Conservation (phyloP, 2,797 vertebrate genomes). For the Alfaro cultratus region DNA sequence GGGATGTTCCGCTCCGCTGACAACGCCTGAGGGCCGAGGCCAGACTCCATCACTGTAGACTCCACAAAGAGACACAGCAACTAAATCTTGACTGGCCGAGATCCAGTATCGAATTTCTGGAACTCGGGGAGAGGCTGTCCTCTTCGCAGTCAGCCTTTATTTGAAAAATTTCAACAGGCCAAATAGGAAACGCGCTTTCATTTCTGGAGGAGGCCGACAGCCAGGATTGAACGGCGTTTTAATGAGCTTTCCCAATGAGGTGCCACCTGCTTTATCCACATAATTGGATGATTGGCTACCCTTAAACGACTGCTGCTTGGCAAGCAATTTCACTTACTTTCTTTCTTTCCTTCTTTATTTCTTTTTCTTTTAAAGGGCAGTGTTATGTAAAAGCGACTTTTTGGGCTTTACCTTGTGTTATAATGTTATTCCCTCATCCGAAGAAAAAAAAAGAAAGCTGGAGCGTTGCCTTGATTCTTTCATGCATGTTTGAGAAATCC, state of each 20-base stretch:
- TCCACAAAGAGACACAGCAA: constrained; percentile 43
- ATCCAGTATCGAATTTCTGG: constrained; percentile 68
- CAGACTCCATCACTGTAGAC: constrained; percentile 51
- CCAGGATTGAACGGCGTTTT: constrained; percentile 69
- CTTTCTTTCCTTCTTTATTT: constrained; percentile 7
- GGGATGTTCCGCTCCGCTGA: constrained; percentile 60
- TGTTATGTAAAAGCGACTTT: no score
- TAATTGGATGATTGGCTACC: constrained; percentile 78
- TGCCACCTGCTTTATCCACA: constrained; percentile 79
- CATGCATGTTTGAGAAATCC: no score
- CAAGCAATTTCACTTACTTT: constrained; percentile 33
- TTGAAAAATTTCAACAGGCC: constrained; percentile 56
- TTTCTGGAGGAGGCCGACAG: constrained; percentile 65
- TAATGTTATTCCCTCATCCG: no score
- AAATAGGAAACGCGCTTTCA: constrained; percentile 67
- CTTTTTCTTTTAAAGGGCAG: not conserved
- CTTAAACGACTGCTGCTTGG: constrained; percentile 66
- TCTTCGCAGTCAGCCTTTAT: constrained; percentile 52
- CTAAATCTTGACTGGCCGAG: constrained; percentile 59
- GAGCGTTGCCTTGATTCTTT: no score
- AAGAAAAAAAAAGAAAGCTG: no score
- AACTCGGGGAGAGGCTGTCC: constrained; percentile 48
- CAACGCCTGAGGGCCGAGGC: constrained; percentile 52
- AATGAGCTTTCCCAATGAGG: constrained; percentile 78
- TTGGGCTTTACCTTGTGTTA: no score